These are phyloP conservation scores for Pteronotus mesoamericanus DNA, from an alignment of 2,797 vertebrate genomes.

Conservation along the genomic window DNA sequence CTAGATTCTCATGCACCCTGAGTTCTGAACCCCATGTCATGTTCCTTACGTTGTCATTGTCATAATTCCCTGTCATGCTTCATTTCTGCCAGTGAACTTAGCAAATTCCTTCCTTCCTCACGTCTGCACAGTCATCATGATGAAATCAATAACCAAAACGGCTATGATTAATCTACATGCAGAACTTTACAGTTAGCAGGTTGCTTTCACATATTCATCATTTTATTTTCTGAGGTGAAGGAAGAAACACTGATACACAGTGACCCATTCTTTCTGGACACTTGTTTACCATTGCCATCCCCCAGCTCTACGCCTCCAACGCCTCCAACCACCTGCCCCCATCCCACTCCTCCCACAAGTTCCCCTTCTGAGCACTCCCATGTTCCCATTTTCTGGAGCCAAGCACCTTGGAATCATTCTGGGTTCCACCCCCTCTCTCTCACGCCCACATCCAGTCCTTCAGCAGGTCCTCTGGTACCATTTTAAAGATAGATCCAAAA, in stretches of 20 bases:
- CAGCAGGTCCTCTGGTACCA: not conserved
- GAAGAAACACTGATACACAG: rapidly evolving
- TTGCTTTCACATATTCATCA: rapidly evolving
- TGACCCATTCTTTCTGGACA: not conserved
- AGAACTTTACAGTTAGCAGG: rapidly evolving
- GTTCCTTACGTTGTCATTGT: no score
- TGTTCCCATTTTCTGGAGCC: not conserved
- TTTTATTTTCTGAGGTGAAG: not conserved
- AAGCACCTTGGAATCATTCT: not conserved
- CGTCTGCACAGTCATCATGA: rapidly evolving
- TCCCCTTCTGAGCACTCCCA: not conserved
- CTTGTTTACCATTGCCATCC: rapidly evolving
- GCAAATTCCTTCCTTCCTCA: rapidly evolving
- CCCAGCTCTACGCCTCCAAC: rapidly evolving
- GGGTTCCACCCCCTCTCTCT: no score
- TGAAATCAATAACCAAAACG: no score
- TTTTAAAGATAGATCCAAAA: not conserved
- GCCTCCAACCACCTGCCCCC: rapidly evolving
- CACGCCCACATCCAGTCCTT: not conserved
- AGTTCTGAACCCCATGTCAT: no score
- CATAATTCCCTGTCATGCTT: rapidly evolving
- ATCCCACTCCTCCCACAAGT: not conserved
- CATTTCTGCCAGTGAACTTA: not conserved
- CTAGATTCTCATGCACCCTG: no score
- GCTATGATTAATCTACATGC: rapidly evolving